phyloP scores from a whole-genome alignment of 2,113 vertebrate genomes.

The Antennarius striatus region DNA sequence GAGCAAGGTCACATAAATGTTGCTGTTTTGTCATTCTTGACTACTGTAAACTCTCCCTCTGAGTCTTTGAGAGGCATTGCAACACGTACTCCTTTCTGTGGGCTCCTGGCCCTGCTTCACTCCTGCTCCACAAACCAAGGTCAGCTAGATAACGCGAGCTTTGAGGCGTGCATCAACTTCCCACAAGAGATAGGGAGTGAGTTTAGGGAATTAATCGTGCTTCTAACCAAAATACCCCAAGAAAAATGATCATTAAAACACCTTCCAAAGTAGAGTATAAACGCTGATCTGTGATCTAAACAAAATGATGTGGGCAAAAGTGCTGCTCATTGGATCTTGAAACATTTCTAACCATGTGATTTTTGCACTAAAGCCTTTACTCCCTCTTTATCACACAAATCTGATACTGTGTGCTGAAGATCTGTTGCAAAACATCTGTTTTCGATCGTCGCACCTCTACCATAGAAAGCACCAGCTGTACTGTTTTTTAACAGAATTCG shows the following conservation, averaged over 20 bases:
- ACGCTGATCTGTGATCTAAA: not conserved
- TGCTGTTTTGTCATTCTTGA: constrained; percentile 12
- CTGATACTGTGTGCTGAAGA: constrained; percentile 36
- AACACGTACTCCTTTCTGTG: constrained; percentile 43
- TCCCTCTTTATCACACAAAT: constrained; percentile 32
- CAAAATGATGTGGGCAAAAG: not conserved
- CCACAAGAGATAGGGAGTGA: constrained; percentile 27
- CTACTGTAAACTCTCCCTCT: constrained; percentile 18
- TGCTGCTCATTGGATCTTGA: constrained; percentile 11
- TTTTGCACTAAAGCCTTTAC: no score
- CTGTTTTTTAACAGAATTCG: constrained; percentile 44
- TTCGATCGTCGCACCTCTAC: constrained; percentile 41
- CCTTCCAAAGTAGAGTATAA: not conserved
- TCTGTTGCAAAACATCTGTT: constrained; percentile 54
- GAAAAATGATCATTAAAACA: constrained; percentile 15
- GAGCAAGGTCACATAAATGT: constrained; percentile 20
- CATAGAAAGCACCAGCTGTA: constrained; percentile 20
- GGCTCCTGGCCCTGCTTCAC: constrained; percentile 45
- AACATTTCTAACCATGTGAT: constrained; percentile 8
- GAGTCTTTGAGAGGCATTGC: constrained; percentile 24
- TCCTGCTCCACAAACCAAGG: constrained; percentile 54
- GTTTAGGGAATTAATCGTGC: constrained; percentile 14
- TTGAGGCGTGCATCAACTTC: constrained; percentile 31
- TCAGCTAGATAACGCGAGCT: constrained; percentile 56
- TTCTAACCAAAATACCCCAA: constrained; percentile 21